Evolutionary conservation across 2,797 vertebrate species (phyloP), one percentile per base, ranked within the genome.

Genomic region (Anguilla pacifica): DNA sequence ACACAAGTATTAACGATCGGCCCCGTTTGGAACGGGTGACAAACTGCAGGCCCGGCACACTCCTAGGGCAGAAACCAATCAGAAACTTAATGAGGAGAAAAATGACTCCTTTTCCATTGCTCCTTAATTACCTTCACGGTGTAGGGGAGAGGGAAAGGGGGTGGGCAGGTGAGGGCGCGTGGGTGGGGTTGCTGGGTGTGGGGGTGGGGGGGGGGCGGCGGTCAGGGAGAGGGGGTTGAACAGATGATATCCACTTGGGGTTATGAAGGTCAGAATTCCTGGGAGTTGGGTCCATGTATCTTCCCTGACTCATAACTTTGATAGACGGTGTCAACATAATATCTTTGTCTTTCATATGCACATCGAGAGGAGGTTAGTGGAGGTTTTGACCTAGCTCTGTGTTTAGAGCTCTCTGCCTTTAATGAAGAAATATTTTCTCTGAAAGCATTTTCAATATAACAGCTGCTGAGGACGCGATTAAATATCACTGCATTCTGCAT

Each of bases 11-110:
- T 98, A 99, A 98, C 95, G 97, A 98, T 97, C 96, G 96, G 87
- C 96, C 96, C 97, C 95, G 96, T 97, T 98, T 97, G 97, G 96
- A 98, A 97, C 96, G 96, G 97, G 97, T 98, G 98, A 99, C 98
- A 98, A 98, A 98, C 96, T 97, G 97, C 98, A 94, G 95, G 96
- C 94, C 43, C 93, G 88, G 96, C 92, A 95, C 93, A 97, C 97
- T 97, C 94, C 96, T 95, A 96, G 97, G 96, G 95, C 97, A 95
- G 96, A 98, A 99, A 99, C 97, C 98, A 99, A 99, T 99, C 98
- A 99, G 97, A 96, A 99, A 98, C 98, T 99, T 99, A 99, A 99
- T 99, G 98, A 98, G 97, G 97, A 98, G 98, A 98, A 96, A 99
- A 99, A 99, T 99, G 95, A 96, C 97, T 95, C 96, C 95, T 90